phyloP scores from a whole-genome alignment of 2,797 vertebrate species.

The Parambassis ranga region DNA sequence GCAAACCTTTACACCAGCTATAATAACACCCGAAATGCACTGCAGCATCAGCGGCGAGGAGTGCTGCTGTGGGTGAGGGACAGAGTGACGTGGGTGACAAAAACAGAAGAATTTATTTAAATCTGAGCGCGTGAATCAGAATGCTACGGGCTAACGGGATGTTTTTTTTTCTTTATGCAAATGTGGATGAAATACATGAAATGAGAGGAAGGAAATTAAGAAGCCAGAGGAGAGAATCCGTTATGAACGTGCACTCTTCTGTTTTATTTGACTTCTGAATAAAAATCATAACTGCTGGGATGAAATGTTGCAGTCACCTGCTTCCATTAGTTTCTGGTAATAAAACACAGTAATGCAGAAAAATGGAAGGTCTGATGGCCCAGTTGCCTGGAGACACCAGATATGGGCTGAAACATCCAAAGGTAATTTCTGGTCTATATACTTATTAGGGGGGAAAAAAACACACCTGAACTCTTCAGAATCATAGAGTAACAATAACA shows the following conservation, averaged over 20 bases:
- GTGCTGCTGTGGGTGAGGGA: slow-evolving; percentile 8
- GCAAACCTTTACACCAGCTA: slow-evolving; percentile 35
- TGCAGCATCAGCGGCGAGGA: slow-evolving; percentile 4
- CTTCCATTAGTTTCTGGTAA: slow-evolving; percentile 22
- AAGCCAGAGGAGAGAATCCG: neutral
- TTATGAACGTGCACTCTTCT: neutral
- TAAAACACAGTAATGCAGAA: slow-evolving; percentile 21
- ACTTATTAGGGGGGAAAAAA: slow-evolving; percentile 6
- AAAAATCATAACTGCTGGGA: slow-evolving; percentile 18
- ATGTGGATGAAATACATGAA: slow-evolving; percentile 3
- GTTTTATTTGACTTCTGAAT: slow-evolving; percentile 18
- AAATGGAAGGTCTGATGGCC: neutral
- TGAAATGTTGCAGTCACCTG: slow-evolving; percentile 2
- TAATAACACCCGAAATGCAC: slow-evolving; percentile 13
- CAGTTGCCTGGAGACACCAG: slow-evolving; percentile 21
- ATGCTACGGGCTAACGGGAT: neutral
- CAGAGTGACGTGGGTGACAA: slow-evolving; percentile 33
- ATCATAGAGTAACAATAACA: neutral
- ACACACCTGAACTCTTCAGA: neutral
- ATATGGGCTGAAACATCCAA: slow-evolving; percentile 1
- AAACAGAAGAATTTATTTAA: slow-evolving; percentile 37
- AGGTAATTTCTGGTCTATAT: slow-evolving; percentile 26
- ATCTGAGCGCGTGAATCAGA: slow-evolving; percentile 14
- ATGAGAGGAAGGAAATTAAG: neutral
- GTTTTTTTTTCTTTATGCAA: slow-evolving; percentile 25